Evolutionary conservation across 2,113 vertebrate genomes (phyloP), one percentile per base, ranked within the genome.

Genomic region (Sprattus sprattus): DNA sequence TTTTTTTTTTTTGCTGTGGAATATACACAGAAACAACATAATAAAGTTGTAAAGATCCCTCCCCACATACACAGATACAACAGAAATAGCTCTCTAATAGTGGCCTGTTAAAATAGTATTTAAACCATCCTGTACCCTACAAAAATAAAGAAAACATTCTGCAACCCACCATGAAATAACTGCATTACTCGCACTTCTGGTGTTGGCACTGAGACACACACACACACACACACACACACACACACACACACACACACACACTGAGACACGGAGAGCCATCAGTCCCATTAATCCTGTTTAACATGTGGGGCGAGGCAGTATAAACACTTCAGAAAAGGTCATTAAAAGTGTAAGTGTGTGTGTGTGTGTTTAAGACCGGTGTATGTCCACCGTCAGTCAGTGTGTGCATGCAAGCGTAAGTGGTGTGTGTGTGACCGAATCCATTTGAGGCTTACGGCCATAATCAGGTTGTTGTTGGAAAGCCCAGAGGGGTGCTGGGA

Each of bases 311-410:
- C 3, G 8, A 71, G 64, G 64, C 9, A 25, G 64, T 7, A 71
- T 71, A 71, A 71, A 71, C 64, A 71, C 25, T 71, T 64, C 39
- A 64, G 57, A 20, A 32, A 71, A 71, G 64, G 64, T 71, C 25
- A 71, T 71, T 9, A 71, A 25, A 20, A 71, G 64, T 71, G 64
- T 71, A 71, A 28, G 32, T 71, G 64, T 28, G 64, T 28, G 64
- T 28, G 64, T 11, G 64, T 11, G 64, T 11, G 64, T 11, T 20
- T 7, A 9, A 25, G 22, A 25, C 20, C 32, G 64, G 16, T 1
- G 15, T 71, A 8, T 28, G 25, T 32, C 10, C 64, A 28, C 25
- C 2, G 64, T 6, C 25, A 9, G 60, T 71, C 4, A 1, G 7
- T 67, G 64, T 71, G 13, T 71, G 64, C 64, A 32, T 71, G 64